These are phyloP conservation scores for Simalia tracyae DNA, from an alignment of 2,797 vertebrate genomes.

Conservation along the genomic window DNA sequence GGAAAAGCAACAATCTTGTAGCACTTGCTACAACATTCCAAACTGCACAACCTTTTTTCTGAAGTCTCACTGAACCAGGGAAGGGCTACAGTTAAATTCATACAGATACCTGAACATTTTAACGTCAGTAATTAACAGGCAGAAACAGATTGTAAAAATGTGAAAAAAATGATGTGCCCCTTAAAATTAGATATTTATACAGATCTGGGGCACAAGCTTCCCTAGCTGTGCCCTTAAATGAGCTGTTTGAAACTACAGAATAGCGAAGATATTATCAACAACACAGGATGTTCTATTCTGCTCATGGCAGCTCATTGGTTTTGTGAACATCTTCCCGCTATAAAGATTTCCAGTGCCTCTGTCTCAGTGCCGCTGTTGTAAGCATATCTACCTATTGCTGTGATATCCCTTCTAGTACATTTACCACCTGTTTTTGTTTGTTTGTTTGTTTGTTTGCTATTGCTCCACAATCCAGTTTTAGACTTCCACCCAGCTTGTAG, in stretches of 20 bases:
- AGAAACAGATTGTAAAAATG: not conserved
- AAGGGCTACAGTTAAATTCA: not conserved
- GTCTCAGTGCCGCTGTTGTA: not conserved
- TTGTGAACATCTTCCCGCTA: not conserved
- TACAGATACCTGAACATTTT: not conserved
- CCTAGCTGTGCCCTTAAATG: not conserved
- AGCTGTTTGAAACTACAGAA: not conserved
- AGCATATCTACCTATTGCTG: not conserved
- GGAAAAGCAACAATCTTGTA: not conserved
- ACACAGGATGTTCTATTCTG: not conserved
- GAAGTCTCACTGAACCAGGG: not conserved
- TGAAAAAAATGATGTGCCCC: not conserved
- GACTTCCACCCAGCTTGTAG: not conserved
- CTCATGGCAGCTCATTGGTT: not conserved
- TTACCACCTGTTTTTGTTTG: not conserved
- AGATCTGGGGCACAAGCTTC: not conserved
- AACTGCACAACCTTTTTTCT: not conserved
- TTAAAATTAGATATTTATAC: not conserved
- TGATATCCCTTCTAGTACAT: not conserved
- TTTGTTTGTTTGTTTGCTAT: not conserved
- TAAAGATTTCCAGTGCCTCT: not conserved
- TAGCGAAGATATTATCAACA: not conserved
- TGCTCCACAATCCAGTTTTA: not conserved
- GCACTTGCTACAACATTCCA: not conserved
- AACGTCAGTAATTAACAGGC: not conserved